Base-by-base conservation (phyloP, 2,797 vertebrate genomes). In the Triplophysa yarkandensis region DNA sequence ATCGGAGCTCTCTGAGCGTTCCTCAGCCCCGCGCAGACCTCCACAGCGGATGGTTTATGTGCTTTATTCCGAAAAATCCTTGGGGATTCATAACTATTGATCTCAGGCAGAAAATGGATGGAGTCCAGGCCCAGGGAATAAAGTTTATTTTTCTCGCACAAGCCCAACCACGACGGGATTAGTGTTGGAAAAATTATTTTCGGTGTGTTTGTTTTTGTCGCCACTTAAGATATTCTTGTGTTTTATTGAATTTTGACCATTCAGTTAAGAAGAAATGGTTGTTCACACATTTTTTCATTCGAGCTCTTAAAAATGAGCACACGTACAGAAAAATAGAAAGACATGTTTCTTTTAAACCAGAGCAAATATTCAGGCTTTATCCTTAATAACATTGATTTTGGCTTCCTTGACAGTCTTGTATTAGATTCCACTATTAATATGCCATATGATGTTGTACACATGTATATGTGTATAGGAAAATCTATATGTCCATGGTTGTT, bases 1-100 rank as follows among this genome's bases (percentile, higher is more conserved):
- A 81, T 83, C 79, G 77, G 81, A 69, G 74, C 70, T 78, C 68
- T 58, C 65, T 72, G 73, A 78, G 74, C 78, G 76, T 72, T 82
- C 67, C 76, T 81, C 71, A 68, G 79, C 61, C 43, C 27, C 21
- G 46, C 68, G 68, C 48, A 52, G 63, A 32, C 32, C 85, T 88
- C 84, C 88, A 92, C 89, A 87, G 88, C 91, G 92, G 94, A 93
- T 95, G 92, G 93, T 95, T 95, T 94, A 86, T 88, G 92, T 91
- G 91, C 92, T 96, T 93, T 95, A 93, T 91, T 93, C 92, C 88
- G 88, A 93, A 94, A 91, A 67, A 92, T 96, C 97, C 96, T 93
- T 86, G 74, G 95, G 94, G 97, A 92, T 95, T 97, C 94, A 97
- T 98, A 98, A 97, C 97, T 97, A 98, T 98, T 98, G 97, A 98